These are phyloP conservation scores for Xylota segnis DNA, from an alignment of 2,888 invertebrate genomes.

Conservation along the genomic window DNA sequence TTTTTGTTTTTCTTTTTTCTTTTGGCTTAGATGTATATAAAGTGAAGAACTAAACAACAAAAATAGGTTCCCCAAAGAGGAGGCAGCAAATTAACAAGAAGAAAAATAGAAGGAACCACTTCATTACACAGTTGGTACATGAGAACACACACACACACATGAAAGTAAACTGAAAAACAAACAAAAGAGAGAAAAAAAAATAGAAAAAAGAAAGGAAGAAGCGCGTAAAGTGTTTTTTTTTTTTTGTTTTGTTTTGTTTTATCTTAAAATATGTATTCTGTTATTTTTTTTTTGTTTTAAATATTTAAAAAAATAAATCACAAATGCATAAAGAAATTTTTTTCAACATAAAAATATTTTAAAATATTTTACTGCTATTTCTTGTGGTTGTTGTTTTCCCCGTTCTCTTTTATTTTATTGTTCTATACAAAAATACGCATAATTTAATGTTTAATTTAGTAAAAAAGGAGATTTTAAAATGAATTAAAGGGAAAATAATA, in stretches of 20 bases:
- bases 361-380: constrained; percentile 57
- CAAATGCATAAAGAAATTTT: constrained; percentile 71
- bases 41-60: constrained; percentile 12
- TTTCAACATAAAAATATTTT: constrained; percentile 60
- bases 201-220: constrained; percentile 51
- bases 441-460: constrained; percentile 61
- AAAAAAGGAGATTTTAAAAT: constrained; percentile 31
- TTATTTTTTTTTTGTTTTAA: constrained; percentile 61
- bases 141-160: background rate
- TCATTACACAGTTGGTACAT: constrained; percentile 3
- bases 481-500: no score
- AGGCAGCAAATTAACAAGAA: background rate
- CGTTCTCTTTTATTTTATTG: constrained; percentile 27
- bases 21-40: constrained; percentile 29
- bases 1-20: no score
- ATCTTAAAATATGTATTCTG: constrained; percentile 71
- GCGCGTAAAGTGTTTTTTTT: constrained; percentile 15
- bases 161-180: constrained; percentile 41
- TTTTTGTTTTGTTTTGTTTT: constrained; percentile 56
- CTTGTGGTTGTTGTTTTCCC: constrained; percentile 10
- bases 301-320: constrained; percentile 70
- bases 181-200: background rate
- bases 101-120: constrained; percentile 3
- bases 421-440: constrained; percentile 55
- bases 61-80: background rate